A percentile compares a stretch with the other conserved stretches of the same genome.
Evolutionary conservation across 1,140 invertebrate species (phyloP).

Genomic region (Pygmarrhopalites habei): DNA sequence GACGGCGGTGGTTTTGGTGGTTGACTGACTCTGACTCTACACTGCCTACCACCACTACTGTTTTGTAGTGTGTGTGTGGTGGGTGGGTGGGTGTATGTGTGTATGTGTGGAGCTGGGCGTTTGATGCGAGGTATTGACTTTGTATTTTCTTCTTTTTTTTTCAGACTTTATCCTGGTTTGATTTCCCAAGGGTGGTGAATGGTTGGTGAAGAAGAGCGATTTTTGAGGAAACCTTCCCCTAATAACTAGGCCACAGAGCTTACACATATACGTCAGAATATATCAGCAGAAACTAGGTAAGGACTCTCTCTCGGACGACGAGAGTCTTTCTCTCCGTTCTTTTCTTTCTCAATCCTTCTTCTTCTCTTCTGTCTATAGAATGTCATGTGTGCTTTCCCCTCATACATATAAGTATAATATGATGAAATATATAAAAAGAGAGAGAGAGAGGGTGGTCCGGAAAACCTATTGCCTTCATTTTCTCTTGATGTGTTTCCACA

Average conservation of each 20-base stretch:
- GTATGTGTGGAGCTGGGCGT: background rate
- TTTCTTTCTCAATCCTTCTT: background rate
- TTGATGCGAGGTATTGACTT: slow-evolving; percentile 13
- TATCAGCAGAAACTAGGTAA: background rate
- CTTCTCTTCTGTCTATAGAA: background rate
- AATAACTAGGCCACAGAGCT: slow-evolving; percentile 7
- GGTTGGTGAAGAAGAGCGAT: slow-evolving; percentile 7
- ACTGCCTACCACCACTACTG: too few relatives aligned
- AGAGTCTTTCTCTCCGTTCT: background rate
- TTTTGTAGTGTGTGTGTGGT: background rate
- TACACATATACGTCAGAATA: background rate
- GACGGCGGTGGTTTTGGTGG: too few relatives aligned
- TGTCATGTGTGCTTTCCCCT: too few relatives aligned
- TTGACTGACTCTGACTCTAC: too few relatives aligned
- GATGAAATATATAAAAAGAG: too few relatives aligned
- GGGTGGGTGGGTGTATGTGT: background rate
- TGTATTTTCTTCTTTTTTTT: slow-evolving; percentile 10
- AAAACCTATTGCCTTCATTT: too few relatives aligned
- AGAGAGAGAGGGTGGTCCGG: too few relatives aligned
- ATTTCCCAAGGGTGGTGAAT: slow-evolving; percentile 13
- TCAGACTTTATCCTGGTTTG: slow-evolving; percentile 7
- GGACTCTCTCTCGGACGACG: background rate
- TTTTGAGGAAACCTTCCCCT: slow-evolving; percentile 1
- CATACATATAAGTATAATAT: too few relatives aligned
- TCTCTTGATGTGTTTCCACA: too few relatives aligned